Conservation (phyloP, 2,888 invertebrate species). For the Notodonta dromedarius region DNA sequence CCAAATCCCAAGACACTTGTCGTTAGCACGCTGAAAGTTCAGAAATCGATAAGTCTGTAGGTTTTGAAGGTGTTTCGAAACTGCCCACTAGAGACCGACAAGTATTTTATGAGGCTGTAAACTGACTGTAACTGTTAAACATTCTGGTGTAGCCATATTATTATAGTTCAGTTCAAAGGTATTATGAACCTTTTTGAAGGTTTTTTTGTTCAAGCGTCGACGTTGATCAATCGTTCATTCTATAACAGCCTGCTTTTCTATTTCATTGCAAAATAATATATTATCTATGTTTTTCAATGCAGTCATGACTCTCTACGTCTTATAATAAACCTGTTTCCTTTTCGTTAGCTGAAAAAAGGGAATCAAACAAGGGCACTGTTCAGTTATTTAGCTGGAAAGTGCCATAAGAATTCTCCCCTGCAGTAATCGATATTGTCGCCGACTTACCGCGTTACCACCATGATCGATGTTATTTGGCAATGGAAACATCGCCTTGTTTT, state of each 20-base stretch:
- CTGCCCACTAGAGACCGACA: slow-evolving; percentile 29
- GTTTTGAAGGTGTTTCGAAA: slow-evolving; percentile 35
- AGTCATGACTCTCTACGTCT: neutral
- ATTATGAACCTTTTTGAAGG: neutral
- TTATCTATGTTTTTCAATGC: no score
- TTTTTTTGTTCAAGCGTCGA: neutral
- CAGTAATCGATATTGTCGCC: slow-evolving; percentile 69
- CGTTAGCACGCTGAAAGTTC: slow-evolving; percentile 15
- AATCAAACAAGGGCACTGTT: slow-evolving; percentile 61
- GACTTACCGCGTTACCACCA: slow-evolving; percentile 62
- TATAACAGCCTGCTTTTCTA: no score
- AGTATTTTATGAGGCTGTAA: slow-evolving; percentile 35
- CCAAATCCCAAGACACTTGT: neutral
- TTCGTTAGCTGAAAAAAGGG: slow-evolving; percentile 52
- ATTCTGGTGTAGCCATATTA: slow-evolving; percentile 32
- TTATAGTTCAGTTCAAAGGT: slow-evolving; percentile 9
- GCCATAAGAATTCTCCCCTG: slow-evolving; percentile 64
- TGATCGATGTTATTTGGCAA: slow-evolving; percentile 62
- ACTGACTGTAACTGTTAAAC: slow-evolving; percentile 25
- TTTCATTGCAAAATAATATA: no score
- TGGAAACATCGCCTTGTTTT: slow-evolving; percentile 55
- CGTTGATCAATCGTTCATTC: neutral
- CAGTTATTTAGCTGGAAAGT: slow-evolving; percentile 56
- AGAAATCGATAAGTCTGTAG: slow-evolving; percentile 43
- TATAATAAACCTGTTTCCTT: neutral